Conservation (phyloP, 2,888 invertebrate species). For the Invenusta paracnida region DNA sequence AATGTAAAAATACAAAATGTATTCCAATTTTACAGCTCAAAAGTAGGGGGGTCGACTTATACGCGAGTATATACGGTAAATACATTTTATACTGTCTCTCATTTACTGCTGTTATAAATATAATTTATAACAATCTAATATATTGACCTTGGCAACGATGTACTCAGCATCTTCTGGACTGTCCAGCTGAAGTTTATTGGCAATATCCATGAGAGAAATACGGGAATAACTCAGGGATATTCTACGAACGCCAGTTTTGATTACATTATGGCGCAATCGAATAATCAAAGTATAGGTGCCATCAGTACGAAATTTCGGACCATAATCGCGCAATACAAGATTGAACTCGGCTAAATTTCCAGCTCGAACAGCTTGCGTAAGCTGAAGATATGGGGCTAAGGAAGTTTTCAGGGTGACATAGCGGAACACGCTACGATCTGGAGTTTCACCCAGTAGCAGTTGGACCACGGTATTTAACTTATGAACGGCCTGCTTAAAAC, state of each 20-base stretch:
- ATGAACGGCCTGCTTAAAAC: conserved; percentile 87
- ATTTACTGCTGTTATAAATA: no score
- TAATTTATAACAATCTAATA: neutral
- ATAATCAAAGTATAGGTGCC: conserved; percentile 92
- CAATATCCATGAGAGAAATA: conserved; percentile 89
- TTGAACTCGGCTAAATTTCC: conserved; percentile 90
- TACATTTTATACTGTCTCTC: no score
- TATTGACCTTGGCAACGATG: conserved; percentile 78
- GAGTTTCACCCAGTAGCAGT: conserved; percentile 88
- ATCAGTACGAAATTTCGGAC: conserved; percentile 83
- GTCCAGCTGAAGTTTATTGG: conserved; percentile 83
- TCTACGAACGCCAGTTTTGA: conserved; percentile 91
- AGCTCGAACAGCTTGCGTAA: conserved; percentile 79
- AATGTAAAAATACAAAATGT: no score
- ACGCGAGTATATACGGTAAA: no score
- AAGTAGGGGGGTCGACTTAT: no score
- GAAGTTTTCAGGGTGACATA: conserved; percentile 81
- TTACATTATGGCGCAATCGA: conserved; percentile 92
- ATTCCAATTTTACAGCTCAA: no score
- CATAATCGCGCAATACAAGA: conserved; percentile 82
- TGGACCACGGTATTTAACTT: conserved; percentile 57
- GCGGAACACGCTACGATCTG: conserved; percentile 88
- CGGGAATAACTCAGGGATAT: conserved; percentile 92
- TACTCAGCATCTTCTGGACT: conserved; percentile 97
- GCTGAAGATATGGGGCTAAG: conserved; percentile 87